Conservation (phyloP, 2,797 vertebrate species). For the Novumbra hubbsi region DNA sequence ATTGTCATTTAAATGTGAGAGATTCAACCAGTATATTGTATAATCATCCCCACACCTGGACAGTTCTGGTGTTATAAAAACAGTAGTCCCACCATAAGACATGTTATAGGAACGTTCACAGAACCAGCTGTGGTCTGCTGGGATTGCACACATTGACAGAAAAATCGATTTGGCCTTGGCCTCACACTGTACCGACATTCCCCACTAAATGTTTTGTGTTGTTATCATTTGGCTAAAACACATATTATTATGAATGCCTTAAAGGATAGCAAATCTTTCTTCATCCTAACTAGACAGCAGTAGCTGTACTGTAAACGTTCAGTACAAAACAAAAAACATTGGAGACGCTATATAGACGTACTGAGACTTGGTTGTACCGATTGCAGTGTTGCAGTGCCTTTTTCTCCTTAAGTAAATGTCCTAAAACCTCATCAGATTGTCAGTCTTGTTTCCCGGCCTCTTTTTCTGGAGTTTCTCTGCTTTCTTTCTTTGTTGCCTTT, state of each 20-base stretch:
- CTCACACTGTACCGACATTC: not conserved
- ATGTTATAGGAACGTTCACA: too few relatives aligned
- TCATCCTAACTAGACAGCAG: not conserved
- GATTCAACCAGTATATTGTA: too few relatives aligned
- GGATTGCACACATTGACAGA: not conserved
- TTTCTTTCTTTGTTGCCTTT: not conserved
- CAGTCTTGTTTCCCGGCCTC: not conserved
- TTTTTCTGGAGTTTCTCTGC: not conserved
- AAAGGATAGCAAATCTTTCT: not conserved
- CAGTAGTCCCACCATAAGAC: too few relatives aligned
- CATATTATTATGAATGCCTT: not conserved
- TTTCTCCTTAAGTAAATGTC: not conserved
- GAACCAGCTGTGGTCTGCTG: too few relatives aligned
- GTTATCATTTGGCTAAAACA: not conserved
- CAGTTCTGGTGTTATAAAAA: too few relatives aligned
- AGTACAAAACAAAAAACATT: not conserved
- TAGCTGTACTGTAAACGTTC: not conserved
- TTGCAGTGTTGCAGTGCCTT: not conserved
- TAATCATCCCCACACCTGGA: too few relatives aligned
- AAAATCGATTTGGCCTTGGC: not conserved
- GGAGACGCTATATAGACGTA: not conserved
- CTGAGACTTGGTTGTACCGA: not conserved
- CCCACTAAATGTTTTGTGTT: not conserved
- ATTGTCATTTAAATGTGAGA: too few relatives aligned
- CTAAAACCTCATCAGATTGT: not conserved